These are phyloP conservation scores for Amia ocellicauda DNA, from an alignment of 2,113 vertebrate genomes.

Conservation along the genomic window DNA sequence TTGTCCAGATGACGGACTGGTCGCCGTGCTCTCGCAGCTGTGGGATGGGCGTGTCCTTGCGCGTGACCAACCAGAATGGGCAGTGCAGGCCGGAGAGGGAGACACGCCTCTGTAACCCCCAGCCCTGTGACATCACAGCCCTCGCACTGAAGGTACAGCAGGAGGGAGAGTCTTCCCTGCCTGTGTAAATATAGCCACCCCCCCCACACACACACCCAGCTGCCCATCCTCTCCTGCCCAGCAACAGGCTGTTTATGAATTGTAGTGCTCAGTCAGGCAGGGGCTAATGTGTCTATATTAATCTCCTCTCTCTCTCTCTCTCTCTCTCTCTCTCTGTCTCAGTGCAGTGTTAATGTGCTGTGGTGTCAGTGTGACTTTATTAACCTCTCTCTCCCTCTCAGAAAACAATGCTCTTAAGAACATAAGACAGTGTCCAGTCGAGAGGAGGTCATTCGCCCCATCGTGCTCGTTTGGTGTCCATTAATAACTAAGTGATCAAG, in stretches of 20 bases:
- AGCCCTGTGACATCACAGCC: slow-evolving; percentile 66
- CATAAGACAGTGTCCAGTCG: slow-evolving; percentile 16
- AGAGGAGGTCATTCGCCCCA: no score
- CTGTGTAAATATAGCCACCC: slow-evolving; percentile 56
- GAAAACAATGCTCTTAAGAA: slow-evolving; percentile 24
- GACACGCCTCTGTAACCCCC: slow-evolving; percentile 70
- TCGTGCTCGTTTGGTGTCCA: no score
- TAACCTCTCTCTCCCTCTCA: slow-evolving; percentile 4
- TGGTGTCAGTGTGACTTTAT: background rate
- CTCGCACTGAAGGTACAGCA: slow-evolving; percentile 63
- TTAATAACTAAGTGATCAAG: no score
- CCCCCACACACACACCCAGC: slow-evolving; percentile 31
- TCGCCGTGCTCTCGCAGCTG: slow-evolving; percentile 74
- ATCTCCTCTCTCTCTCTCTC: no score
- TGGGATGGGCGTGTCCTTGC: slow-evolving; percentile 72
- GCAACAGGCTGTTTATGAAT: slow-evolving; percentile 8
- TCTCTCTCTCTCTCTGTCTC: no score
- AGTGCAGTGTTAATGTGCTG: background rate
- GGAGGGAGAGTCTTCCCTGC: background rate
- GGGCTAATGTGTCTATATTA: background rate
- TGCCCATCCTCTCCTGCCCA: slow-evolving; percentile 18
- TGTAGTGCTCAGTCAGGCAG: slow-evolving; percentile 6
- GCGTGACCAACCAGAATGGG: slow-evolving; percentile 70
- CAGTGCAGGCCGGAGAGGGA: slow-evolving; percentile 74
- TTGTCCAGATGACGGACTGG: slow-evolving; percentile 72